These are phyloP conservation scores for Eptatretus atami DNA, from an alignment of 2,797 vertebrate genomes.

Conservation along the genomic window DNA sequence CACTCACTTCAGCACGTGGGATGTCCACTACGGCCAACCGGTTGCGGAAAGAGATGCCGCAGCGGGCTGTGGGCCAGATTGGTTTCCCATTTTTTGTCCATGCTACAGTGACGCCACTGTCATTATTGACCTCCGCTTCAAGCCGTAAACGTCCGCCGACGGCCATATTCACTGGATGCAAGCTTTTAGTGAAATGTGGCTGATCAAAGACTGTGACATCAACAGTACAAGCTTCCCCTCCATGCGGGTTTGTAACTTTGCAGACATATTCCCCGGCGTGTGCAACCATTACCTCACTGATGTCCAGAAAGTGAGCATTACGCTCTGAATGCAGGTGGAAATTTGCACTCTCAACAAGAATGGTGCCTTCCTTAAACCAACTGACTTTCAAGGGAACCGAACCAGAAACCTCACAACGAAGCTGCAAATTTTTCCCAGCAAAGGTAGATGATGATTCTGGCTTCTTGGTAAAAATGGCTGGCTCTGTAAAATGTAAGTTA, in stretches of 20 bases:
- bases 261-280: constrained; percentile 58
- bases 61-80: constrained; percentile 56
- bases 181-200: constrained; percentile 41
- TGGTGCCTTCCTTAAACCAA: constrained; percentile 68
- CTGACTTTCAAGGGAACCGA: constrained; percentile 49
- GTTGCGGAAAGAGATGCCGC: constrained; percentile 64
- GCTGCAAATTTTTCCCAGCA: constrained; percentile 33
- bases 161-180: constrained; percentile 33
- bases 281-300: constrained; percentile 31
- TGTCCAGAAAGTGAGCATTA: constrained; percentile 31
- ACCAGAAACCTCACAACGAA: constrained; percentile 54
- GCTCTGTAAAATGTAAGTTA: constrained; percentile 9
- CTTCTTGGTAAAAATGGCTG: constrained; percentile 64
- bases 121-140: constrained; percentile 81
- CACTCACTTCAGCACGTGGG: constrained; percentile 40
- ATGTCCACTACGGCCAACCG: constrained; percentile 58
- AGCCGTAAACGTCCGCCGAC: constrained; percentile 47
- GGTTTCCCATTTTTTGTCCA: constrained; percentile 73
- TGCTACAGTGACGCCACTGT: constrained; percentile 62
- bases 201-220: constrained; percentile 13
- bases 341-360: constrained; percentile 51
- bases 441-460: constrained; percentile 48
- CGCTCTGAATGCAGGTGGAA: constrained; percentile 46
- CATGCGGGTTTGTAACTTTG: constrained; percentile 68
- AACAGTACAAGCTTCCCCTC: constrained; percentile 62